Conservation (phyloP, 2,888 invertebrate species). For the Agriotes lineatus region DNA sequence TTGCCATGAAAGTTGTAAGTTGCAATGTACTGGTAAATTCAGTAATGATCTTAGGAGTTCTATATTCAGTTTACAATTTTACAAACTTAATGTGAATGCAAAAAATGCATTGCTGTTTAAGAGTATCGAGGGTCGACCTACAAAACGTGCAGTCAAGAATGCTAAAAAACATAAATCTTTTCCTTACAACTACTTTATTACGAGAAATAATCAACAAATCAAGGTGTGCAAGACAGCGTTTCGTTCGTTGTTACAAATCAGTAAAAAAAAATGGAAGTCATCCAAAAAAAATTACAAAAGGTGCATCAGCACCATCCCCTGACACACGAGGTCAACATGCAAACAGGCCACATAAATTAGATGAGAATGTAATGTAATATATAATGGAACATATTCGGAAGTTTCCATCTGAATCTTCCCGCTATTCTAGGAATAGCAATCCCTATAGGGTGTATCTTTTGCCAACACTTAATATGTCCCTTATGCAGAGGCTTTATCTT, state of each 20-base stretch:
- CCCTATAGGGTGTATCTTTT: neutral
- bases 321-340: neutral
- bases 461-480: neutral
- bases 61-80: too few species aligned
- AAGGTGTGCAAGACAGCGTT: neutral
- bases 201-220: too few species aligned
- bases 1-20: too few species aligned
- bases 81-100: too few species aligned
- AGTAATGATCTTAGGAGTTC: too few species aligned
- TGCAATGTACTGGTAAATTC: too few species aligned
- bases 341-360: slow-evolving; percentile 12
- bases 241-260: neutral
- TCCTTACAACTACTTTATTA: too few species aligned
- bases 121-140: too few species aligned
- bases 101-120: too few species aligned
- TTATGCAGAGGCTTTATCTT: neutral
- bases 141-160: too few species aligned
- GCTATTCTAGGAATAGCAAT: neutral
- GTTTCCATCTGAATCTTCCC: too few species aligned
- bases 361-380: neutral
- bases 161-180: too few species aligned
- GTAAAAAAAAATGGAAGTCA: neutral
- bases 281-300: neutral
- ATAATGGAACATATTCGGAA: neutral
- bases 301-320: neutral